Conservation (phyloP, 1,140 invertebrate species). For the Luehdorfia chinensis region DNA sequence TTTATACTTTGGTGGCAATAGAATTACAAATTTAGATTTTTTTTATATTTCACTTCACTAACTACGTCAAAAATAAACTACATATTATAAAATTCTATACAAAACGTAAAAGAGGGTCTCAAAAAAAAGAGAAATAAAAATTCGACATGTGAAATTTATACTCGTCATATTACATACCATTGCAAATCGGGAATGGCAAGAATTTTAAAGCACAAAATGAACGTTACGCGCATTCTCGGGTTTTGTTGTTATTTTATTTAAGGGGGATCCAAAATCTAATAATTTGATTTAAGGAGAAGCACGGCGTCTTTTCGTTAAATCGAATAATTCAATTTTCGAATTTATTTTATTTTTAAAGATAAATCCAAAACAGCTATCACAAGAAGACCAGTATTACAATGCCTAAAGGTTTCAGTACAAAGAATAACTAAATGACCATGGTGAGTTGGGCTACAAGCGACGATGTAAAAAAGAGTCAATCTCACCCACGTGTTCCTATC, state of each 20-base stretch:
- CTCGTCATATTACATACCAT: constrained; percentile 62
- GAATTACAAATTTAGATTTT: too few species aligned
- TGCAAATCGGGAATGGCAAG: constrained; percentile 52
- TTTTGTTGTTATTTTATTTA: constrained; percentile 40
- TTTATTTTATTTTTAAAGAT: too few species aligned
- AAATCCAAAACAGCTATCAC: too few species aligned
- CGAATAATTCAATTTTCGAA: too few species aligned
- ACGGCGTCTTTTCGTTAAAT: too few species aligned
- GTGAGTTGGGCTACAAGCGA: neutral
- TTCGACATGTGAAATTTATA: constrained; percentile 52
- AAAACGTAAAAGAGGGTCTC: constrained; percentile 28
- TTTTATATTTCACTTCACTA: too few species aligned
- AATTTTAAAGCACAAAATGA: constrained; percentile 54
- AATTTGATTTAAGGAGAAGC: constrained; percentile 12
- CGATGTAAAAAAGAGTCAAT: constrained; percentile 30
- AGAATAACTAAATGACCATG: neutral
- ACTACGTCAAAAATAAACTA: too few species aligned
- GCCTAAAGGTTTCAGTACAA: too few species aligned
- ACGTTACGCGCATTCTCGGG: constrained; percentile 34
- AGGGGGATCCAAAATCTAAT: constrained; percentile 25
- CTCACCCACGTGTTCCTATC: constrained; percentile 25
- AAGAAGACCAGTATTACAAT: too few species aligned
- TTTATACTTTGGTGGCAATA: too few species aligned
- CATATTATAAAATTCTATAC: too few species aligned
- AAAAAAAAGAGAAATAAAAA: constrained; percentile 35